phyloP scores from a whole-genome alignment of 2,888 invertebrate species.

The Chymomyza fuscimana region DNA sequence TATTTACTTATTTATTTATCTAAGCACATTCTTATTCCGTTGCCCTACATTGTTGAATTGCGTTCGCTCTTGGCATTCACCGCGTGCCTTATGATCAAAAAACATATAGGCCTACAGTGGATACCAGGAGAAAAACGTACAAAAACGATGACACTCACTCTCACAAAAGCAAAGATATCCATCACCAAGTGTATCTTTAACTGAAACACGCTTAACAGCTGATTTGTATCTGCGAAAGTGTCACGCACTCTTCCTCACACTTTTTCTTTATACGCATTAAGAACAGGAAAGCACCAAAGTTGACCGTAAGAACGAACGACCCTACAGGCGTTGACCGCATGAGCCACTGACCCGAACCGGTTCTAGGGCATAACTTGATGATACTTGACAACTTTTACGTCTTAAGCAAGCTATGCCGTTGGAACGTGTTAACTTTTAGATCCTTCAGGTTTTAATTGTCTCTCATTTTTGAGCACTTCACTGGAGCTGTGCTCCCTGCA shows the following conservation, averaged over 20 bases:
- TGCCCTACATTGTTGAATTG: conserved; percentile 76
- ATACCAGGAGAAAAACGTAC: conserved; percentile 91
- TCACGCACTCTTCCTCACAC: conserved; percentile 25
- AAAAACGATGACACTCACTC: conserved; percentile 34
- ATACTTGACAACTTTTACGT: background rate
- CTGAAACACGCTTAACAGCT: conserved; percentile 34
- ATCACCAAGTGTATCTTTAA: background rate
- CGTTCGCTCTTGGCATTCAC: conserved; percentile 99
- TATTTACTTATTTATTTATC: no score
- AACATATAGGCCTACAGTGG: conserved; percentile 97
- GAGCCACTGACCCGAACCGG: conserved; percentile 31
- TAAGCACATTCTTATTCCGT: background rate
- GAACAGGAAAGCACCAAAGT: background rate
- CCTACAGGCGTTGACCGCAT: conserved; percentile 9
- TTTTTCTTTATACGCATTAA: conserved; percentile 18
- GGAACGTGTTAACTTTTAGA: conserved; percentile 47
- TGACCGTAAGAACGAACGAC: background rate
- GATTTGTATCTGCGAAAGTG: conserved; percentile 22
- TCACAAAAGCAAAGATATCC: background rate
- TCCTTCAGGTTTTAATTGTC: background rate
- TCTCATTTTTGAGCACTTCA: background rate
- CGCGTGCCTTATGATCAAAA: conserved; percentile 98
- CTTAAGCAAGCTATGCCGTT: background rate
- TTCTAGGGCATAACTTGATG: background rate
- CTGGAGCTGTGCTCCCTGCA: conserved; percentile 57